These are phyloP conservation scores for Alosa sapidissima DNA, from an alignment of 2,797 vertebrate genomes.

Conservation along the genomic window DNA sequence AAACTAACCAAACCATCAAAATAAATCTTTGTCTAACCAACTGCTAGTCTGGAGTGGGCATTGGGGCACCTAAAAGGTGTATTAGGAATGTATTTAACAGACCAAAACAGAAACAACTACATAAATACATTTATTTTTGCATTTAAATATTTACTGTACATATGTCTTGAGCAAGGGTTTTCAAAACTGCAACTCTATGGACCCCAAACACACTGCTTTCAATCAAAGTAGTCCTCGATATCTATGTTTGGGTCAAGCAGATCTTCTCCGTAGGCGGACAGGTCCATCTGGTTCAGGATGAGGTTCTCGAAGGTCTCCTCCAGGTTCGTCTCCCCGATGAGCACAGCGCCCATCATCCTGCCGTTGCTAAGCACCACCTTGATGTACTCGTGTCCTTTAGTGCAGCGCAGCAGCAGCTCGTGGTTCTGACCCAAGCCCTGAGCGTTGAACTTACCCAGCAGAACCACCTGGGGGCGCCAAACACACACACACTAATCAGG, in stretches of 20 bases:
- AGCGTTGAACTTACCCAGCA: slow-evolving; percentile 91
- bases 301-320: slow-evolving; percentile 99
- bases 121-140: not conserved
- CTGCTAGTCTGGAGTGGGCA: too few species aligned
- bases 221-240: slow-evolving; percentile 98
- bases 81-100: too few species aligned
- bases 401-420: slow-evolving; percentile 89
- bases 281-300: slow-evolving; percentile 95
- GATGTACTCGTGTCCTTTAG: slow-evolving; percentile 86
- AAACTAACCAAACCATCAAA: too few species aligned
- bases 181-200: not conserved
- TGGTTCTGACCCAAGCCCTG: slow-evolving; percentile 85
- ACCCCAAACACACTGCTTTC: not conserved
- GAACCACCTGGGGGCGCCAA: slow-evolving; percentile 79
- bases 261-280: slow-evolving; percentile 86
- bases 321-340: slow-evolving; percentile 92
- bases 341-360: slow-evolving; percentile 87
- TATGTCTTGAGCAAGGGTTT: not conserved
- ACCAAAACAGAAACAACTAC: not conserved
- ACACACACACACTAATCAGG: slow-evolving; percentile 23
- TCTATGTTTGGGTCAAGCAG: slow-evolving; percentile 91
- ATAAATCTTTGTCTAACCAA: too few species aligned
- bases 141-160: not conserved
- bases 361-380: slow-evolving; percentile 88
- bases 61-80: too few species aligned